Evolutionary conservation across 2,797 vertebrate species (phyloP), one percentile per base, ranked within the genome.

Genomic region (Gambusia yucatana): DNA sequence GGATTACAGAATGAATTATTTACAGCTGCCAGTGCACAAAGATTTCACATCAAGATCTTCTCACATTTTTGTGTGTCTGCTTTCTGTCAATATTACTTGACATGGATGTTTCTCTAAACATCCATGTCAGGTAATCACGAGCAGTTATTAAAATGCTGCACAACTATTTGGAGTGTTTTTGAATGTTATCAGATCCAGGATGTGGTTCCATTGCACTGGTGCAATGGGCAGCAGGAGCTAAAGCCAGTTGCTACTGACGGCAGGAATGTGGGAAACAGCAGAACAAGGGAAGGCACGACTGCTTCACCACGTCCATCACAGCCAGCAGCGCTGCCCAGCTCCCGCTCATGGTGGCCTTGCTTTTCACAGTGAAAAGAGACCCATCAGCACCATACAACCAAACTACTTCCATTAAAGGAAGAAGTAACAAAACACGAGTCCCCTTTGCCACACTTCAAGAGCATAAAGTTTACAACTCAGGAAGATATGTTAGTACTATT

Each of bases 241-340:
- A 33, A 61, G 57, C 67, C 65, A 9, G 92, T 91, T 86, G 77
- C 90, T 89, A 82, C 80, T 89, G 84, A 83, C 87, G 73, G 77
- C 85, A 89, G 91, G 92, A 94, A 94, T 94, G 92, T 91, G 87
- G 83, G 87, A 90, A 93, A 87, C 52, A 13, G 87, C 77, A 28
- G 76, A 88, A 73, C 8, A 72, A 87, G 85, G 81, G 85, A 83
- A 82, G 88, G 83, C 59, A 11, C 44, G 84, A 93, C 92, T 92
- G 90, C 91, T 90, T 93, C 86, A 90, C 82, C 88, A 93, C 91
- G 86, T 96, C 92, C 90, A 95, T 95, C 95, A 95, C 47, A 93
- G 94, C 92, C 94, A 90, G 47, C 22, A 74, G 82, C 90, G 88
- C 57, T 75, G 82, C 80, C 72, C 78, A 46, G 73, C 84, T 91